A percentile compares a stretch with the other conserved stretches of the same genome.
phyloP scores from a whole-genome alignment of 2,113 vertebrate genomes.

The Phoenicopterus ruber region DNA sequence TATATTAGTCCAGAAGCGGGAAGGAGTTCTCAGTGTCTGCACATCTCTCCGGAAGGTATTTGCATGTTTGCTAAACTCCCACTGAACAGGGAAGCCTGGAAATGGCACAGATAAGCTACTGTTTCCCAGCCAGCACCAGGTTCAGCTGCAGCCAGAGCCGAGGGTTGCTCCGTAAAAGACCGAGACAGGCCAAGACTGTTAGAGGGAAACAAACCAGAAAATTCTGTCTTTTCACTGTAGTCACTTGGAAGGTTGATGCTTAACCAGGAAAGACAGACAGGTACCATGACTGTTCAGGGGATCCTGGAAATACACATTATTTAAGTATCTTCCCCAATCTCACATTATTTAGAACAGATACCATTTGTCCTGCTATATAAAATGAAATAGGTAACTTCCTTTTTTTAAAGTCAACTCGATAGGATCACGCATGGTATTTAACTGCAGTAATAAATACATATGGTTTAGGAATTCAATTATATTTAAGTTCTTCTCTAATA shows the following conservation, averaged over 20 bases:
- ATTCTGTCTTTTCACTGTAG: background rate
- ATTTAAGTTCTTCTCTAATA: constrained; percentile 66
- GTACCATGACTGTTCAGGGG: background rate
- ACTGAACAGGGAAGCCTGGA: background rate
- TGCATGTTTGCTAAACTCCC: background rate
- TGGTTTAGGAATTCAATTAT: constrained; percentile 70
- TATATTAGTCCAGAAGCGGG: background rate
- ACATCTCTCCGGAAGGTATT: background rate
- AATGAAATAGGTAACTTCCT: constrained; percentile 9
- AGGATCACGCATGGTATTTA: constrained; percentile 40
- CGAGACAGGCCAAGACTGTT: background rate
- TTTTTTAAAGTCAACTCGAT: background rate
- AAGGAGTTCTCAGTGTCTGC: background rate
- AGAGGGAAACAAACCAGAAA: background rate
- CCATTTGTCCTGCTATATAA: background rate
- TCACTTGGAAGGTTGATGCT: background rate
- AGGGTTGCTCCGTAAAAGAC: background rate
- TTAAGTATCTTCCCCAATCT: background rate
- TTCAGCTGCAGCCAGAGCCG: background rate
- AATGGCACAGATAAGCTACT: background rate
- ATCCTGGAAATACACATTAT: background rate
- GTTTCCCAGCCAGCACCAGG: background rate
- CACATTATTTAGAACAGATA: background rate
- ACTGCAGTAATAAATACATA: constrained; percentile 47
- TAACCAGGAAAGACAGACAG: background rate